These are phyloP conservation scores for Graptemys geographica DNA, from an alignment of 2,797 vertebrate genomes.

Conservation along the genomic window DNA sequence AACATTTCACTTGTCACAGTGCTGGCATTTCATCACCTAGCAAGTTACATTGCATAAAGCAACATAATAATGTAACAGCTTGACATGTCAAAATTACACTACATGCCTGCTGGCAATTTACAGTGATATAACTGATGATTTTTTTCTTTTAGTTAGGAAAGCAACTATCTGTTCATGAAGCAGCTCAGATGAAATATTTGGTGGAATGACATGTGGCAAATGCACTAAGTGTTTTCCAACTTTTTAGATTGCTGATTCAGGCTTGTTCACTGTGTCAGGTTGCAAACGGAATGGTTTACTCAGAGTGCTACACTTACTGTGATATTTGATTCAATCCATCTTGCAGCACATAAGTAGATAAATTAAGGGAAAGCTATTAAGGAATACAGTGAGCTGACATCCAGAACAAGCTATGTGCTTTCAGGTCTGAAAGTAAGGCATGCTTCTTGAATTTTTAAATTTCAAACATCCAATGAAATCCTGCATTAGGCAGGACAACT, in stretches of 20 bases:
- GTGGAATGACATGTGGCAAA: no score
- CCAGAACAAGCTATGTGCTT: not conserved
- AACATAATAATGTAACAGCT: not conserved
- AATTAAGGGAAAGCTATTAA: not conserved
- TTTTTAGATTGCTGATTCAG: not conserved
- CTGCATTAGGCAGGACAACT: not conserved
- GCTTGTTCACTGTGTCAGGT: not conserved
- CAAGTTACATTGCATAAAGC: not conserved
- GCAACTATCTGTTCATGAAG: not conserved
- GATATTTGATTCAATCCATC: not conserved
- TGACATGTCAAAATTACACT: not conserved
- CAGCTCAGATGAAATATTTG: not conserved
- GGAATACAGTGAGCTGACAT: not conserved
- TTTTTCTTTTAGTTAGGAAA: not conserved
- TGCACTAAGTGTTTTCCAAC: not conserved
- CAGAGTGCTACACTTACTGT: not conserved
- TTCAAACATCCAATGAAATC: not conserved
- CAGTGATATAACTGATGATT: not conserved
- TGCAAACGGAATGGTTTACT: not conserved
- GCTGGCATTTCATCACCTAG: conserved; percentile 1
- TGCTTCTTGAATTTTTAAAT: not conserved
- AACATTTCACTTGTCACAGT: not conserved
- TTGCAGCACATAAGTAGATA: not conserved
- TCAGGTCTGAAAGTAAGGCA: not conserved
- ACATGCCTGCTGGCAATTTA: not conserved